These are phyloP conservation scores for Odontophorus gujanensis DNA, from an alignment of 2,113 vertebrate species.

Conservation along the genomic window DNA sequence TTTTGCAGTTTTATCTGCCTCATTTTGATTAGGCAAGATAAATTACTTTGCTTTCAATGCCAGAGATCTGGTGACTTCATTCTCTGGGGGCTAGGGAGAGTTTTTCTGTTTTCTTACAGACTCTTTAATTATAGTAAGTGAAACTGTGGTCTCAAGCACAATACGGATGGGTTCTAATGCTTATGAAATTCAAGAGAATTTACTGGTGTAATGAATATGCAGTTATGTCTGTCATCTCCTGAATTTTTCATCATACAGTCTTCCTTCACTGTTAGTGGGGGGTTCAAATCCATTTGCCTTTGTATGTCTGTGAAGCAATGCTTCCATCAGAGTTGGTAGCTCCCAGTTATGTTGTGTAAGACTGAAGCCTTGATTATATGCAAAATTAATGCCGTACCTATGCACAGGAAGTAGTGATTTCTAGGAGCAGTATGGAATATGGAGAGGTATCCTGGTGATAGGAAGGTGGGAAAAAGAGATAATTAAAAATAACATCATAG, in stretches of 20 bases:
- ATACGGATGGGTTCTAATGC: constrained; percentile 31
- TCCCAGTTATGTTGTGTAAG: not conserved
- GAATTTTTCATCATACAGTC: not conserved
- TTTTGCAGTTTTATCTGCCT: constrained; percentile 51
- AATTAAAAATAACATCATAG: not conserved
- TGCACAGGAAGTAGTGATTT: not conserved
- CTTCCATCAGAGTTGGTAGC: not conserved
- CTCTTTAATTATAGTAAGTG: constrained; percentile 47
- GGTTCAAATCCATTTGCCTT: constrained; percentile 1
- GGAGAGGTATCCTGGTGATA: not conserved
- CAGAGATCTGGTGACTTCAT: not conserved
- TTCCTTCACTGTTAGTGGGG: constrained; percentile 45
- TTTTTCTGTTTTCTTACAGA: constrained; percentile 14
- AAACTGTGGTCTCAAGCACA: not conserved
- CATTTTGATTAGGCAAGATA: not conserved
- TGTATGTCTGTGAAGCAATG: not conserved
- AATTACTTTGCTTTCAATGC: not conserved
- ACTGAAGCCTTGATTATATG: not conserved
- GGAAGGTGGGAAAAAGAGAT: not conserved
- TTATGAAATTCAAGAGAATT: constrained; percentile 41
- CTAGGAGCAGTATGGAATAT: not conserved
- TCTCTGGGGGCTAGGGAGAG: not conserved
- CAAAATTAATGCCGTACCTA: not conserved
- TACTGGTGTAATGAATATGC: constrained; percentile 7
- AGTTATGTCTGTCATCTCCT: constrained; percentile 19